Evolutionary conservation across 2,797 vertebrate genomes (phyloP).

Genomic region (Fistularia tabacaria): DNA sequence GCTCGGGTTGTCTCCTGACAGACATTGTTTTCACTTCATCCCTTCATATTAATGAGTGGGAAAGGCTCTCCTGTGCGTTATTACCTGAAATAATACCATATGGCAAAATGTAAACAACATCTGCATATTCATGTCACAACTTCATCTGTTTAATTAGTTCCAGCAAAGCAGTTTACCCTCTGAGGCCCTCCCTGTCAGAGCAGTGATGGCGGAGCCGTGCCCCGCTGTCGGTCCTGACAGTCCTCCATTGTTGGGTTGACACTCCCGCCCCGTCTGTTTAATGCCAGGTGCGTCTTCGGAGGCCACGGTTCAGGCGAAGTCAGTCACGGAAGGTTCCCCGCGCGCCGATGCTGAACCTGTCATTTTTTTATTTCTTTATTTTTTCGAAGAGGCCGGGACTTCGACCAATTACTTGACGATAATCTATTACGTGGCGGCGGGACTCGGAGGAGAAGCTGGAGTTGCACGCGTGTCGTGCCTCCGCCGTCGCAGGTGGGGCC

Average conservation of each 20-base stretch:
- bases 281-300: conserved; percentile 86
- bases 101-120: conserved; percentile 99
- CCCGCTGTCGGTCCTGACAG: conserved; percentile 92
- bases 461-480: too few species aligned
- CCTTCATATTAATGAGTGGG: conserved; percentile 86
- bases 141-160: conserved; percentile 99
- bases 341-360: conserved; percentile 71
- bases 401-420: conserved; percentile 48
- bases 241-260: conserved; percentile 86
- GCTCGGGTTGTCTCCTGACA: conserved; percentile 78
- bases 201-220: conserved; percentile 83
- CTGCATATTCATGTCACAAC: conserved; percentile 99
- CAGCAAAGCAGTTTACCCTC: conserved; percentile 99
- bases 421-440: conserved; percentile 15
- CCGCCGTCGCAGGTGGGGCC: too few species aligned
- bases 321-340: conserved; percentile 49
- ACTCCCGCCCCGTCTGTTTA: conserved; percentile 79
- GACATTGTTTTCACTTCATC: conserved; percentile 83
- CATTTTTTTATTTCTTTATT: conserved; percentile 66
- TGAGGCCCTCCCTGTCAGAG: conserved; percentile 93
- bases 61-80: conserved; percentile 87
- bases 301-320: conserved; percentile 72
- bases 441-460: too few species aligned
- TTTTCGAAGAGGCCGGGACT: conserved; percentile 18
- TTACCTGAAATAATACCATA: conserved; percentile 99